Base-by-base conservation (phyloP, 2,113 vertebrate species). In the Channa maculata region DNA sequence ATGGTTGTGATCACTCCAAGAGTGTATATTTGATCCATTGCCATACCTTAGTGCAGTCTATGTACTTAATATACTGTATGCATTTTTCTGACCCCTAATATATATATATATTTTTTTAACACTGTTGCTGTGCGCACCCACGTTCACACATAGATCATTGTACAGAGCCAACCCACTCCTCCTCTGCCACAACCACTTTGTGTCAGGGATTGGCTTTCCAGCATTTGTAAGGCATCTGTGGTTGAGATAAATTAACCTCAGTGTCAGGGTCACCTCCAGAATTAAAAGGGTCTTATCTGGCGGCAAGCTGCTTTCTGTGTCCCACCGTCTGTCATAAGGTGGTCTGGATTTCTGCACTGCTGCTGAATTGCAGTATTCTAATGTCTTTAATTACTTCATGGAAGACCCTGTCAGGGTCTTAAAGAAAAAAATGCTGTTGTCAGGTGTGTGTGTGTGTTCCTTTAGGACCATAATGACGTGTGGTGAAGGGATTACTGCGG, bases 161-260 rank as follows among this genome's bases (percentile, higher is more conserved):
- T 70, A 33, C 65, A 33, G 36, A 79, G 48, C 13, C 24, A 24
- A 24, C 24, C 11, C 8, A 5, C 71, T 78, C 44, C 46, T 46
- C 38, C 39, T 68, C 36, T 51, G 37, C 51, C 8, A 4, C 39
- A 58, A 78, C 66, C 63, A 81, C 52, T 82, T 64, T 5, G 67
- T 71, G 55, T 77, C 78, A 63, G 75, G 80, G 80, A 91, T 79
- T 84, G 59, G 72, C 71, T 86, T 79, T 49, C 70, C 55, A 37
- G 44, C 41, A 8, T 71, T 79, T 33, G 3, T 61, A 43, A 43
- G 1, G 48, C 52, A 50, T 57, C 46, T 77, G 74, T 33, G 46
- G 49, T 63, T 88, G 46, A 63, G 53, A 68, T 68, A 41, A 71
- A 86, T 86, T 86, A 79, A 75, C 75, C 77, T 71, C 37, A 1